Conservation (phyloP, 2,888 invertebrate genomes). For the Perdita meconis region DNA sequence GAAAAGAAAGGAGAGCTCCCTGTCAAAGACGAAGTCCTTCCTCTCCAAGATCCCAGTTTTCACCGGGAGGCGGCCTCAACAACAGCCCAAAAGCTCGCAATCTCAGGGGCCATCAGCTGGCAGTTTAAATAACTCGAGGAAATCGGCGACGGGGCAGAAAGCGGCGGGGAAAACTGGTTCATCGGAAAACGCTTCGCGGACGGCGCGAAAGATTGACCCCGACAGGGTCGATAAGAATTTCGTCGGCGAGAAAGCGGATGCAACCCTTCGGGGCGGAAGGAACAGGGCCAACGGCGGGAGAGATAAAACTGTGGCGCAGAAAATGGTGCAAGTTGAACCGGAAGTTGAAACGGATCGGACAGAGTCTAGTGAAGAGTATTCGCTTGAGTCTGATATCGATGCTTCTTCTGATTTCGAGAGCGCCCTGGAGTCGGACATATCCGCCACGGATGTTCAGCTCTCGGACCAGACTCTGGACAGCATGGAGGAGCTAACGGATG, state of each 20-base stretch:
- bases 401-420: constrained; percentile 58
- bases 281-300: neutral
- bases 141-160: constrained; percentile 56
- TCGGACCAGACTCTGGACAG: constrained; percentile 53
- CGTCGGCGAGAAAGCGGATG: neutral
- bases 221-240: constrained; percentile 10
- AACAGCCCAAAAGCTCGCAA: constrained; percentile 1
- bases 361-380: constrained; percentile 40
- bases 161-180: constrained; percentile 52
- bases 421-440: constrained; percentile 56
- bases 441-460: constrained; percentile 36
- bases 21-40: constrained; percentile 32
- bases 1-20: neutral
- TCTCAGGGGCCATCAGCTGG: constrained; percentile 3
- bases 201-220: neutral
- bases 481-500: constrained; percentile 81
- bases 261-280: neutral
- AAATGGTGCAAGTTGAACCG: too few species aligned
- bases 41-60: constrained; percentile 61
- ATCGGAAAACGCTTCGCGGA: constrained; percentile 3
- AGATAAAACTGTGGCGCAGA: neutral
- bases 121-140: constrained; percentile 74
- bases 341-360: neutral
- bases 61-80: constrained; percentile 16
- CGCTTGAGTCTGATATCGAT: constrained; percentile 28